Percentiles rank a stretch among this genome's conserved stretches.
Conservation (phyloP, 2,113 vertebrate genomes). For the Glaucomys volans region DNA sequence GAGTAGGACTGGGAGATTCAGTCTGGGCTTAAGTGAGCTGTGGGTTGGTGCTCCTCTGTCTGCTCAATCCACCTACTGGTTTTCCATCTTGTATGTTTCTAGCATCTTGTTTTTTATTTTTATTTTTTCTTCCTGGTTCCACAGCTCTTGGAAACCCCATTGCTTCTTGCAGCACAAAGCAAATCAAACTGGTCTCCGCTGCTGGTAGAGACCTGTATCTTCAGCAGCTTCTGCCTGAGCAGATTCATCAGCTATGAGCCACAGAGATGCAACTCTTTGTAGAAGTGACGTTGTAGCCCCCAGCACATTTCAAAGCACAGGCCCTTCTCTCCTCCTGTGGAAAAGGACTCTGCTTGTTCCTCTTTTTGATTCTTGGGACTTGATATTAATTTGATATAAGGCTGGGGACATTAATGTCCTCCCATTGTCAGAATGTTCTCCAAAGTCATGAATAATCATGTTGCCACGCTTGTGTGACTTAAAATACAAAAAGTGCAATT, state of each 20-base stretch:
- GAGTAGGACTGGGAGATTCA: background rate
- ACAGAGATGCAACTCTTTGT: conserved; percentile 2
- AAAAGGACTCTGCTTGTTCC: conserved; percentile 40
- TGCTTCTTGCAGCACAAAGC: conserved; percentile 49
- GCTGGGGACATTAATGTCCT: conserved; percentile 47
- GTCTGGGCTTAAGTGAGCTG: background rate
- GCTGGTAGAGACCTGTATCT: background rate
- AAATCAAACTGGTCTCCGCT: conserved; percentile 53
- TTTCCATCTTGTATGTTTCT: background rate
- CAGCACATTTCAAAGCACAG: conserved; percentile 27
- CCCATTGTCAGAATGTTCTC: conserved; percentile 58
- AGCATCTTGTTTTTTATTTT: background rate
- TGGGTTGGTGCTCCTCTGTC: background rate
- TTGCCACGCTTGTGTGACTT: conserved; percentile 62
- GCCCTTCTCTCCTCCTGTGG: background rate
- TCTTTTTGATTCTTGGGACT: conserved; percentile 65
- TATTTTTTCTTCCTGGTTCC: conserved; percentile 23
- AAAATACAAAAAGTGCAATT: conserved; percentile 72
- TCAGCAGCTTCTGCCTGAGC: background rate
- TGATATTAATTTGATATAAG: conserved; percentile 63
- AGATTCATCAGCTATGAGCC: conserved; percentile 53
- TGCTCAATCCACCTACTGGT: background rate
- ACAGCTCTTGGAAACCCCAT: conserved; percentile 21
- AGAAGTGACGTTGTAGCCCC: conserved; percentile 20
- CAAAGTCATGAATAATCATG: conserved; percentile 78